phyloP scores from a whole-genome alignment of 2,888 invertebrate species.

The Aquatica leii region DNA sequence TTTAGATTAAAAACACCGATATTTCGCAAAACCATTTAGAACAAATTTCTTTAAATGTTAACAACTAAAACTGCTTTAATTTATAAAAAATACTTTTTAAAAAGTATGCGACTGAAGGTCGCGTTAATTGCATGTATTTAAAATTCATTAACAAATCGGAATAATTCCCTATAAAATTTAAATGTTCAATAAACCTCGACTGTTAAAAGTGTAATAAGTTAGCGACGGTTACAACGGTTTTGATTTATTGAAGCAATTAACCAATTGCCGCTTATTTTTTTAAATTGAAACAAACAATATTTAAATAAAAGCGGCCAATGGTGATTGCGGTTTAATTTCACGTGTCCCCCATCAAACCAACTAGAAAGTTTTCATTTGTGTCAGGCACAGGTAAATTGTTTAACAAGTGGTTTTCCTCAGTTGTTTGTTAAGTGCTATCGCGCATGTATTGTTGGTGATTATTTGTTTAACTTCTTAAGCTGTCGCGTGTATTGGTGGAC shows the following conservation, averaged over 20 bases:
- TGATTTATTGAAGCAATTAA: constrained; percentile 6
- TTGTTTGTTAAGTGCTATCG: constrained; percentile 23
- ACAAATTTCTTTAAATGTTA: no score
- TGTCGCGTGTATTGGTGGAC: not conserved
- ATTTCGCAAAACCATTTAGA: no score
- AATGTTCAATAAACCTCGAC: no score
- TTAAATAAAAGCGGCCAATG: constrained; percentile 19
- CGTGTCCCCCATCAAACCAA: constrained; percentile 39
- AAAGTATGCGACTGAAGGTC: no score
- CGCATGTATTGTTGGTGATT: not conserved
- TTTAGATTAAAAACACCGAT: no score
- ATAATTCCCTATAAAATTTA: no score
- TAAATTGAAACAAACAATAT: constrained; percentile 4
- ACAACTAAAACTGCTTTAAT: no score
- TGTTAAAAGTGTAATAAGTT: no score
- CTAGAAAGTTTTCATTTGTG: constrained; percentile 42
- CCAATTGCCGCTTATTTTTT: not conserved
- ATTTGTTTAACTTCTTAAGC: constrained; percentile 6
- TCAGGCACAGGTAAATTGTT: constrained; percentile 39
- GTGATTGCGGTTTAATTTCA: constrained; percentile 10
- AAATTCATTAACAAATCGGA: no score
- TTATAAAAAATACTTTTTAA: no score
- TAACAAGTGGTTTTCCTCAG: constrained; percentile 37
- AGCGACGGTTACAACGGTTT: not conserved
- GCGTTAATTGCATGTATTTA: no score